Percentiles rank a stretch among this genome's conserved stretches.
These are phyloP conservation scores for Achlya flavicornis DNA, from an alignment of 2,888 invertebrate genomes.

Conservation along the genomic window DNA sequence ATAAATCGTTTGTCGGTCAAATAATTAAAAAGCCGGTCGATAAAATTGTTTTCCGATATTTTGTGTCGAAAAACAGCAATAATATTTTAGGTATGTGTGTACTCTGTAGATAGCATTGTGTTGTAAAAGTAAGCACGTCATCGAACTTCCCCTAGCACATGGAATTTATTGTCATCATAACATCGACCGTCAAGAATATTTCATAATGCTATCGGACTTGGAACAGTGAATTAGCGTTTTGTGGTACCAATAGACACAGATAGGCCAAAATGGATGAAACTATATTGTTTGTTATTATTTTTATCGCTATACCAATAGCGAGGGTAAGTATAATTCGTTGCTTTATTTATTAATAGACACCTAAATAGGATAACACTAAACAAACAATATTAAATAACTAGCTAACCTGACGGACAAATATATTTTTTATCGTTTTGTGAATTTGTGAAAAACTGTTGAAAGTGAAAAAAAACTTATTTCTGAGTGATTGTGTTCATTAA, in stretches of 20 bases:
- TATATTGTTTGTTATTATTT: constrained; percentile 20
- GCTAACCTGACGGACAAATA: too few relatives aligned
- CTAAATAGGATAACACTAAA: too few relatives aligned
- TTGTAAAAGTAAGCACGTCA: constrained; percentile 1
- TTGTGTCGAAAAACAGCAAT: too few relatives aligned
- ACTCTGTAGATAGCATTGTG: neutral
- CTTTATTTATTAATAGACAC: too few relatives aligned
- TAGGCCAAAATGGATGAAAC: constrained; percentile 18
- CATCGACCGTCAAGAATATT: constrained; percentile 15
- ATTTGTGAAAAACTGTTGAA: too few relatives aligned
- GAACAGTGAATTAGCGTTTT: neutral
- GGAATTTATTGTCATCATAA: constrained; percentile 40
- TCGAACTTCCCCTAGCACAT: constrained; percentile 14
- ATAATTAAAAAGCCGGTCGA: too few relatives aligned
- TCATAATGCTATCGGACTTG: neutral
- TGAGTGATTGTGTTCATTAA: too few relatives aligned
- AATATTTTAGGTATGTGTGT: constrained; percentile 4
- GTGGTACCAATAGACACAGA: neutral
- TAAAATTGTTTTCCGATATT: too few relatives aligned
- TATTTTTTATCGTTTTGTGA: too few relatives aligned
- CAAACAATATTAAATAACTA: too few relatives aligned
- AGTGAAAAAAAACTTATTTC: too few relatives aligned
- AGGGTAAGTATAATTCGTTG: constrained; percentile 26
- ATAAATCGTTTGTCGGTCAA: too few relatives aligned
- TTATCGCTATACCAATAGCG: constrained; percentile 22